Evolutionary conservation across 2,113 vertebrate species (phyloP).

Genomic region (Crotalus viridis): DNA sequence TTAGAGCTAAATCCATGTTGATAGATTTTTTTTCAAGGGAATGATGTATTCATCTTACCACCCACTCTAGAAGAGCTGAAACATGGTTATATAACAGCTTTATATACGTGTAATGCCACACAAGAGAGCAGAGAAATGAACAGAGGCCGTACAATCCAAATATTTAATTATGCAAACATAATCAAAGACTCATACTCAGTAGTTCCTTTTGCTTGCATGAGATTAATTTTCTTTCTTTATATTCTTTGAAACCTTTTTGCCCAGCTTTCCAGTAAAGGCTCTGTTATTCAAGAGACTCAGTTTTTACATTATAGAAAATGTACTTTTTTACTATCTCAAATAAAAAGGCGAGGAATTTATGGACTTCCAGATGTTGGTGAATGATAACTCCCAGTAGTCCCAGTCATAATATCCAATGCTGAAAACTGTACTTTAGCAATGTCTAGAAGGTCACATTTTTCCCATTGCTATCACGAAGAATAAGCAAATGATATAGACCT

Average conservation of each 20-base stretch:
- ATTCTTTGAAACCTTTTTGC: neutral
- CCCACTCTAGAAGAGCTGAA: conserved; percentile 20
- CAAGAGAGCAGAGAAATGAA: conserved; percentile 22
- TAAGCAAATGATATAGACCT: neutral
- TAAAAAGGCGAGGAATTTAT: neutral
- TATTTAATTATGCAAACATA: conserved; percentile 45
- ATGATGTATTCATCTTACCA: conserved; percentile 21
- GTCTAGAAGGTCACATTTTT: neutral
- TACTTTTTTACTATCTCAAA: neutral
- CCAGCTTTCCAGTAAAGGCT: neutral
- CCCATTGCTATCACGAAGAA: neutral
- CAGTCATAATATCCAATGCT: neutral
- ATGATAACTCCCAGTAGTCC: neutral
- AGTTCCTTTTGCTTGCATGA: conserved; percentile 44
- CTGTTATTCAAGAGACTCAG: neutral
- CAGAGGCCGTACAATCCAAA: conserved; percentile 27
- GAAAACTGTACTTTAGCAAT: neutral
- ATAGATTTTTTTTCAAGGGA: conserved; percentile 36
- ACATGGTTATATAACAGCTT: neutral
- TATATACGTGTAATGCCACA: conserved; percentile 24
- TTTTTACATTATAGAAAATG: neutral
- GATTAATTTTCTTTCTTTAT: conserved; percentile 29
- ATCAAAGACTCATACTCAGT: conserved; percentile 52
- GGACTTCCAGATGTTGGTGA: neutral
- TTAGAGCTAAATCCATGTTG: conserved; percentile 54